Conservation (phyloP, 2,888 invertebrate species). For the Clostera curtula region DNA sequence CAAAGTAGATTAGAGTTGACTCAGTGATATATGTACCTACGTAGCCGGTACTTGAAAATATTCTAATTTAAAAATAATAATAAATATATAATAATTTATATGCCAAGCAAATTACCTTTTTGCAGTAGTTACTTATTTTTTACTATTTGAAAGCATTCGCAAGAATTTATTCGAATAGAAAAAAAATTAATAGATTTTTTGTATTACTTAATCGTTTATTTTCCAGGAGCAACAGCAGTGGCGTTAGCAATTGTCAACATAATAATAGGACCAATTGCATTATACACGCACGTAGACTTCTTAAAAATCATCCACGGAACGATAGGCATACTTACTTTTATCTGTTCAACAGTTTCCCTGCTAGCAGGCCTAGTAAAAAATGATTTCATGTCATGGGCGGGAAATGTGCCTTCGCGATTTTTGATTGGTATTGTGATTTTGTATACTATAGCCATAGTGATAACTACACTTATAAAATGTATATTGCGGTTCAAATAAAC, state of each 20-base stretch:
- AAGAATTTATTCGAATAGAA: too few relatives aligned
- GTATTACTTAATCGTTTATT: neutral
- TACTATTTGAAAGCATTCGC: too few relatives aligned
- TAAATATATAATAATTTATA: too few relatives aligned
- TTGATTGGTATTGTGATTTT: slow-evolving; percentile 30
- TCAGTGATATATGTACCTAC: too few relatives aligned
- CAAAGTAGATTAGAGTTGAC: too few relatives aligned
- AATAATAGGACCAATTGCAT: slow-evolving; percentile 21
- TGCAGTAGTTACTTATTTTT: neutral
- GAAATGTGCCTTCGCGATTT: slow-evolving; percentile 13
- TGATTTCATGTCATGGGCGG: slow-evolving; percentile 28
- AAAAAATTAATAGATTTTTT: neutral
- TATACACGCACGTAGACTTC: slow-evolving; percentile 8
- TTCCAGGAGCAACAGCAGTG: slow-evolving; percentile 31
- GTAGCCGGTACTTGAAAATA: too few relatives aligned
- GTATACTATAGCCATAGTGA: slow-evolving; percentile 30
- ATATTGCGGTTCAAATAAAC: slow-evolving; percentile 4
- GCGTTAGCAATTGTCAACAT: slow-evolving; percentile 19
- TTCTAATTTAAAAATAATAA: too few relatives aligned
- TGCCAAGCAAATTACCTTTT: too few relatives aligned
- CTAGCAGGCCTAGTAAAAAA: slow-evolving; percentile 23
- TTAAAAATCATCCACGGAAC: slow-evolving; percentile 25
- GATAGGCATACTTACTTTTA: slow-evolving; percentile 35
- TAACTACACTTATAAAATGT: slow-evolving; percentile 31
- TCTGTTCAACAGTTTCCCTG: slow-evolving; percentile 32